Conservation (phyloP, 2,797 vertebrate genomes). For the Lagocephalus sceleratus region DNA sequence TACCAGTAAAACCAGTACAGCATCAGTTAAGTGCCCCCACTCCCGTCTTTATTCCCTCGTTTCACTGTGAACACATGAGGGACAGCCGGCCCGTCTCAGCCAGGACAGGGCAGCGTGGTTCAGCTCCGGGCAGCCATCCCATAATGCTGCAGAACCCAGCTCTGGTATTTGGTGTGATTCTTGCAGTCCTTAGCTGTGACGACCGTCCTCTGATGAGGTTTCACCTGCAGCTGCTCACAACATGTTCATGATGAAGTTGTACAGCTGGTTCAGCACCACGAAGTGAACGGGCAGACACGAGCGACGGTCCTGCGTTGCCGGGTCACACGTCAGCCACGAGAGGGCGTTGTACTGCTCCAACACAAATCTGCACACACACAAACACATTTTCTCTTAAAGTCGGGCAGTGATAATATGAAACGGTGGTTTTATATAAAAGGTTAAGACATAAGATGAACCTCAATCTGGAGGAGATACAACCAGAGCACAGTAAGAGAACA, state of each 20-base stretch:
- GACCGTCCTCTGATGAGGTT: conserved; percentile 34
- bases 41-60: conserved; percentile 46
- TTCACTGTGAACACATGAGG: conserved; percentile 50
- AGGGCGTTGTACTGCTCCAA: conserved; percentile 99
- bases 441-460: background rate
- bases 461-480: background rate
- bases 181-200: conserved; percentile 46
- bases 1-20: conserved; percentile 58
- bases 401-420: background rate
- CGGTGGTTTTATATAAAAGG: background rate
- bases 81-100: conserved; percentile 37
- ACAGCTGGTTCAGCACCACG: conserved; percentile 99
- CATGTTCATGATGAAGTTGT: conserved; percentile 99
- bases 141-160: conserved; percentile 49
- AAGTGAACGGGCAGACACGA: conserved; percentile 99
- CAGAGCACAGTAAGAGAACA: background rate
- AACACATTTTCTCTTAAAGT: background rate
- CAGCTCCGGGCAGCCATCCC: conserved; percentile 25
- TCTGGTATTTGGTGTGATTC: conserved; percentile 47
- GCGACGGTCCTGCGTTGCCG: conserved; percentile 98
- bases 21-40: conserved; percentile 51
- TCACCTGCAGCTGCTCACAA: conserved; percentile 70
- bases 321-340: conserved; percentile 99
- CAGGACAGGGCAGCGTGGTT: conserved; percentile 27
- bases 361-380: conserved; percentile 85